Base-by-base conservation (phyloP, 2,113 vertebrate species). In the Vireo altiloquus region DNA sequence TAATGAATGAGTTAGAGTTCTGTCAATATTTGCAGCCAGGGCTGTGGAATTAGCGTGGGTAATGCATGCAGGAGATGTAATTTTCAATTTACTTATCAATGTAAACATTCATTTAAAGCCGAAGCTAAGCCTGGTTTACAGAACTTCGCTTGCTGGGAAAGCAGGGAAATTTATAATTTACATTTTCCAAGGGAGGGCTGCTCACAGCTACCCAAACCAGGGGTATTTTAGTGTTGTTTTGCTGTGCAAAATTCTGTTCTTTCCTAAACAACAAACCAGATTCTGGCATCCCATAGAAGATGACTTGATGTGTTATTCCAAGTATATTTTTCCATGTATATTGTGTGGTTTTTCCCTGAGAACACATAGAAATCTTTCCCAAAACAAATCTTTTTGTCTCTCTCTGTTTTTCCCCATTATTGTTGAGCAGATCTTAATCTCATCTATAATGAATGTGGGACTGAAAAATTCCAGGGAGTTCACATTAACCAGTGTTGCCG, bases 21-120 rank as follows among this genome's bases (percentile, higher is more conserved):
- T 63, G 89, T 92, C 94, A 96, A 97, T 96, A 94, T 97, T 96
- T 96, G 95, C 91, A 77, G 66, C 24, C 53, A 53, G 46, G 86
- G 76, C 40, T 66, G 74, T 74, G 90, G 94, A 93, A 88, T 95
- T 82, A 90, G 85, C 46, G 37, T 27, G 54, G 40, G 79, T 79
- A 92, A 88, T 44, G 89, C 91, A 81, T 68, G 86, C 71, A 40
- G 81, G 94, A 57, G 19, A 33, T 47, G 91, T 90, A n/a, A 96
- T 91, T 95, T 94, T 72, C 89, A 87, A 95, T 95, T 96, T 95
- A 44, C 91, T 93, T 82, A 66, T 56, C 89, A 77, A 31, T 56
- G 89, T 96, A 95, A 96, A 95, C 94, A 94, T 81, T 91, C 52
- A 87, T 94, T 94, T 90, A 78, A 95, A 94, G 39, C 69, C 8